Conservation (phyloP, 2,113 vertebrate genomes). For the Erinaceus europaeus region DNA sequence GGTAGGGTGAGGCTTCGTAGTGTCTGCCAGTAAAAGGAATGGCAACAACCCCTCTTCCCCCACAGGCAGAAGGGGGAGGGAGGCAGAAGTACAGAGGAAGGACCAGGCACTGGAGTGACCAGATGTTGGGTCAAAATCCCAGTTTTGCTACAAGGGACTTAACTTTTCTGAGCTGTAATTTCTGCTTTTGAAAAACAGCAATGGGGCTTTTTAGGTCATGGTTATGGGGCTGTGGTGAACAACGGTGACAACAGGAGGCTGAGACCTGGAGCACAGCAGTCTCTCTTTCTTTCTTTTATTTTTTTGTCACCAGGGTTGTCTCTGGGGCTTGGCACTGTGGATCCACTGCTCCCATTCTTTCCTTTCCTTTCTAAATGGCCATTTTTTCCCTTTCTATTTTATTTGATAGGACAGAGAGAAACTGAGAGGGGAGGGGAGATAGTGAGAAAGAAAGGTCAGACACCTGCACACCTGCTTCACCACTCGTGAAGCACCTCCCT, state of each 20-base stretch:
- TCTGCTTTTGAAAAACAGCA: neutral
- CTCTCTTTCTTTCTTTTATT: too few relatives aligned
- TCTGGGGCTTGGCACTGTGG: too few relatives aligned
- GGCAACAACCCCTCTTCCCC: neutral
- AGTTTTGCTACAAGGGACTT: neutral
- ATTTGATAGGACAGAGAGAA: too few relatives aligned
- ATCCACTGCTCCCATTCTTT: too few relatives aligned
- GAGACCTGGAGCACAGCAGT: neutral
- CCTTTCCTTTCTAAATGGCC: too few relatives aligned
- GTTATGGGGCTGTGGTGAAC: neutral
- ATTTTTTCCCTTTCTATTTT: too few relatives aligned
- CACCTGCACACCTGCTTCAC: too few relatives aligned
- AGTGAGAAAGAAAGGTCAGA: too few relatives aligned
- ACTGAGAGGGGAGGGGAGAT: too few relatives aligned
- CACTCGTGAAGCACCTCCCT: too few relatives aligned
- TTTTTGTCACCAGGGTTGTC: too few relatives aligned
- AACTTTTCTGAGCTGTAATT: neutral
- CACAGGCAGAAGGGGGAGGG: neutral
- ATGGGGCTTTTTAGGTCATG: too few relatives aligned
- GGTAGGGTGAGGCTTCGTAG: fast-evolving
- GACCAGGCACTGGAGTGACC: neutral
- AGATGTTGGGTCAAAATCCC: neutral
- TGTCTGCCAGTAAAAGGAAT: fast-evolving
- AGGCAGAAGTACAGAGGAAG: fast-evolving
- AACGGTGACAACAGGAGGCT: fast-evolving